Evolutionary conservation across 2,888 invertebrate genomes (phyloP), one percentile per base, ranked within the genome.

Genomic region (Abscondita cerata): DNA sequence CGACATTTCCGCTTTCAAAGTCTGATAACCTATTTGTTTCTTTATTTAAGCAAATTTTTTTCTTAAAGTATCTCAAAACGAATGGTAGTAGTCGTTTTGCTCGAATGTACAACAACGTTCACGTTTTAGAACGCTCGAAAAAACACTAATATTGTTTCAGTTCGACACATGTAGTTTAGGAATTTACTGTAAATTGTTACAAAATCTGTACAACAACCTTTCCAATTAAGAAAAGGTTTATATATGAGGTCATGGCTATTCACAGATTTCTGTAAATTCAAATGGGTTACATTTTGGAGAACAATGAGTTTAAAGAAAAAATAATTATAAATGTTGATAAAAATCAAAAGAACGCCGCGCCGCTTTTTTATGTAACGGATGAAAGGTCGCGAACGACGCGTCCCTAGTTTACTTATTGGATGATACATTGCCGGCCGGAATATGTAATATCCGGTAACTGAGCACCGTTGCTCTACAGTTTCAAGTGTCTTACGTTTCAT

Each of bases 401-500:
- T 65, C 57, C 64, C 66, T 62, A 62, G 67, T 70, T 68, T 69
- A 67, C 69, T 66, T 68, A 66, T 68, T 68, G 67, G 66, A 70
- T 71, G 70, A 70, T 68, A 71, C 71, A 70, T 71, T 69, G 68
- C 68, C 65, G 70, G 65, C 64, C 66, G 70, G 71, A 71, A 71
- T 71, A 71, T 70, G 67, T 71, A 71, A 71, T 71, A 71, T 71
- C 71, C 70, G 68, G 68, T 61, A 52, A 51, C 52, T 60, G 61
- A 59, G 61, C 58, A 54, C 58, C 52, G 53, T 19, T 34, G 48
- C 48, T 44, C 31, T 34, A 25, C 25, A 58, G 52, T 33, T 59
- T 54, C 46, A 62, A 34, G 46, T 59, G 62, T 58, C 58, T 59
- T 52, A 50, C 53, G 40, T 57, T 62, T 52, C 53, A 46, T 59